Conservation (phyloP, 2,888 invertebrate genomes). For the Petrolisthes cinctipes region DNA sequence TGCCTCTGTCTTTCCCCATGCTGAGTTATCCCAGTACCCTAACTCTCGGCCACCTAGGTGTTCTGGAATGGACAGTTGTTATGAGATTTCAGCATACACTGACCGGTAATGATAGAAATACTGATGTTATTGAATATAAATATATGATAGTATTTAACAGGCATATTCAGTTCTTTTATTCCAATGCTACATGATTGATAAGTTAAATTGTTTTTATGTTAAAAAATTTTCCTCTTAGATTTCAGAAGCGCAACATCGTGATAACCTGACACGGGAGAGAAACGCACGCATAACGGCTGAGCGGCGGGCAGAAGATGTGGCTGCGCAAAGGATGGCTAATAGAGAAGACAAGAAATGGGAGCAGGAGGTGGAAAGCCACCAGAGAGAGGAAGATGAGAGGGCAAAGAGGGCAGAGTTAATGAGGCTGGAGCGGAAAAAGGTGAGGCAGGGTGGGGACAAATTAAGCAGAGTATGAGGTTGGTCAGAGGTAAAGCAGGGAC, state of each 20-base stretch:
- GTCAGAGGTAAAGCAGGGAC: background rate
- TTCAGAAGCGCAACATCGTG: conserved; percentile 74
- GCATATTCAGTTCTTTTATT: too few relatives aligned
- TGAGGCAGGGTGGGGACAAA: background rate
- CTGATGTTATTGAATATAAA: too few relatives aligned
- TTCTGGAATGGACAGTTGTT: too few relatives aligned
- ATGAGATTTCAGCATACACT: too few relatives aligned
- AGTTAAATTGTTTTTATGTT: background rate
- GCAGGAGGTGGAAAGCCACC: conserved; percentile 69
- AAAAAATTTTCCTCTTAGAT: conserved; percentile 66
- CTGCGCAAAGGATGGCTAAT: conserved; percentile 67
- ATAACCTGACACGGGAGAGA: conserved; percentile 74
- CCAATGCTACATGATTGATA: background rate
- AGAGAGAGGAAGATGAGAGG: conserved; percentile 69
- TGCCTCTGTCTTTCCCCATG: too few relatives aligned
- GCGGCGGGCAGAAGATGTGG: conserved; percentile 73
- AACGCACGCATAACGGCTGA: conserved; percentile 70
- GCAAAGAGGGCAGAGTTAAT: conserved; percentile 61
- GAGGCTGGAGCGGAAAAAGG: conserved; percentile 65
- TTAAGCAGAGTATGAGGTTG: background rate
- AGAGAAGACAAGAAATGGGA: conserved; percentile 67
- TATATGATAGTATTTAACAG: too few relatives aligned
- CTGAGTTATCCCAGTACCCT: too few relatives aligned
- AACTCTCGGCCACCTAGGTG: too few relatives aligned
- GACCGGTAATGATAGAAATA: too few relatives aligned